These are phyloP conservation scores for Peromyscus maniculatus DNA, from an alignment of 2,113 vertebrate species.

Conservation along the genomic window DNA sequence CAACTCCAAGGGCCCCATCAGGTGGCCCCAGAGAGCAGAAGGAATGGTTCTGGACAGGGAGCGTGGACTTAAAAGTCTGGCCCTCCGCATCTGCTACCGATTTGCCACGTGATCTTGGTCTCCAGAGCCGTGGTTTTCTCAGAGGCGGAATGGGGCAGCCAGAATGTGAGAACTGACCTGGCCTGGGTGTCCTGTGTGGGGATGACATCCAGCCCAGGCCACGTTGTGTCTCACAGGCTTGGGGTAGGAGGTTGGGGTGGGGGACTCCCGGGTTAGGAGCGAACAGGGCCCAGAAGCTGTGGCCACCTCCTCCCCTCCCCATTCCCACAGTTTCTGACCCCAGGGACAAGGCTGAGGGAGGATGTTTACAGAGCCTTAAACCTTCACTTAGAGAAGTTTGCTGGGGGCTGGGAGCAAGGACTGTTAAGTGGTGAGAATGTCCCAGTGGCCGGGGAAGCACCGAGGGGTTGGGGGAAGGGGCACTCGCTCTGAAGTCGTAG, in stretches of 20 bases:
- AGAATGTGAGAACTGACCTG: not conserved
- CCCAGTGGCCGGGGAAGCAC: not conserved
- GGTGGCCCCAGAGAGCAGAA: not conserved
- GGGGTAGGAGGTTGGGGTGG: not conserved
- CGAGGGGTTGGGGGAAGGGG: not conserved
- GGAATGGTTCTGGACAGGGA: not conserved
- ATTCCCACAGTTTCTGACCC: conserved; percentile 83
- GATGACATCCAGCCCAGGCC: not conserved
- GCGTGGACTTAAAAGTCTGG: not conserved
- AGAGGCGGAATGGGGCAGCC: conserved; percentile 36
- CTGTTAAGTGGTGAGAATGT: not conserved
- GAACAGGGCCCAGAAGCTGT: conserved; percentile 3
- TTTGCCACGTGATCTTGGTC: not conserved
- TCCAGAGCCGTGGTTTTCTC: conserved; percentile 48
- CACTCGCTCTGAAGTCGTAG: not conserved
- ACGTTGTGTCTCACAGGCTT: not conserved
- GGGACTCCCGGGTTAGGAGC: not conserved
- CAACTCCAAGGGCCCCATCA: not conserved
- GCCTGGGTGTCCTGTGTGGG: not conserved
- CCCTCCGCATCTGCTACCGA: not conserved
- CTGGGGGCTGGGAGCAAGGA: conserved; percentile 69
- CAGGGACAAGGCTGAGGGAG: conserved; percentile 70
- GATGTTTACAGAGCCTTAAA: conserved; percentile 81
- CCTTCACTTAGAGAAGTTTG: conserved; percentile 72
- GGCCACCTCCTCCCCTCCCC: conserved; percentile 33